These are phyloP conservation scores for Rynchops niger DNA, from an alignment of 2,113 vertebrate species.

Conservation along the genomic window DNA sequence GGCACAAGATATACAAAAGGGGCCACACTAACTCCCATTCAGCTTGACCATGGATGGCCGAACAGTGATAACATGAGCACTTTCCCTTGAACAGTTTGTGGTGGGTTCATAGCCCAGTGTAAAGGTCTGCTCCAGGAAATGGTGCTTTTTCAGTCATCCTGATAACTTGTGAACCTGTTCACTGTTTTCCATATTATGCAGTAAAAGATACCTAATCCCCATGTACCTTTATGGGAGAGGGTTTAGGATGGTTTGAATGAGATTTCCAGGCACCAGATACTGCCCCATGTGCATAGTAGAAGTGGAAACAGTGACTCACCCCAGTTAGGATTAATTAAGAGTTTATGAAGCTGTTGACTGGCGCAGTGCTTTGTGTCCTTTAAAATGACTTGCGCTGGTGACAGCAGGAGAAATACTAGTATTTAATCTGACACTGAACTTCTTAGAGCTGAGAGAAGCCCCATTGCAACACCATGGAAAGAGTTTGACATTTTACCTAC, in stretches of 20 bases:
- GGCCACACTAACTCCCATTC: neutral
- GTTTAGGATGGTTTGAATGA: neutral
- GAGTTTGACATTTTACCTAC: neutral
- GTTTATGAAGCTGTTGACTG: neutral
- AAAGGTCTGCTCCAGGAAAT: neutral
- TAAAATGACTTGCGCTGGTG: neutral
- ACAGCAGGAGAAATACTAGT: neutral
- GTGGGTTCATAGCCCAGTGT: neutral
- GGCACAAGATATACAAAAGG: neutral
- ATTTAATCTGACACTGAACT: neutral
- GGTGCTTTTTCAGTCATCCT: neutral
- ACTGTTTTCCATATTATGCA: neutral
- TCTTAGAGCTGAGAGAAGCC: neutral
- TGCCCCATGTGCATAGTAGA: neutral
- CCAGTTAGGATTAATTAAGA: neutral
- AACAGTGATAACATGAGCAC: neutral
- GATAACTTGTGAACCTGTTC: neutral
- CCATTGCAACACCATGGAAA: neutral
- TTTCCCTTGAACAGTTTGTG: too few relatives aligned
- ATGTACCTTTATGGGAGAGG: neutral
- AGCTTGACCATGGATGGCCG: neutral
- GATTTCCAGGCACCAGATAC: neutral
- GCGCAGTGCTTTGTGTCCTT: neutral
- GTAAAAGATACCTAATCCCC: neutral
- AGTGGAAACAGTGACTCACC: neutral